A percentile compares a stretch with the other conserved stretches of the same genome.
These are phyloP conservation scores for Eulithis testata DNA, from an alignment of 2,888 invertebrate species.

Conservation along the genomic window DNA sequence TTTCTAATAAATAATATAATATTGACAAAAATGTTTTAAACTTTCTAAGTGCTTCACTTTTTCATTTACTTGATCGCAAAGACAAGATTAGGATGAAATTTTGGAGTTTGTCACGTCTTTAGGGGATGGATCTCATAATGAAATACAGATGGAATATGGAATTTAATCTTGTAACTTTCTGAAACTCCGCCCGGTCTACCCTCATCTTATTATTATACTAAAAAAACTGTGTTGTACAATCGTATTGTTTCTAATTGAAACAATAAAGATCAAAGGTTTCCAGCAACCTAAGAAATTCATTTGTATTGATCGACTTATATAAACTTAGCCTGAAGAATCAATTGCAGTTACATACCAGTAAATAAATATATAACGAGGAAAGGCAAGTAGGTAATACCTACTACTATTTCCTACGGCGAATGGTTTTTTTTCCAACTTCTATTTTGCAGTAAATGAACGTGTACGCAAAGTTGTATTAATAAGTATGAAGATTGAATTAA, in stretches of 20 bases:
- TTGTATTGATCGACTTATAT: no score
- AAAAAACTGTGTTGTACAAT: no score
- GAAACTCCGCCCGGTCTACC: slow-evolving; percentile 32
- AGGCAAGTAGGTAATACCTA: no score
- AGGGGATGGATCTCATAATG: slow-evolving; percentile 39
- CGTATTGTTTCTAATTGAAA: no score
- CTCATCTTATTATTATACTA: neutral
- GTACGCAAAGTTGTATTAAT: slow-evolving; percentile 26
- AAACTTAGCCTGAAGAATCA: no score
- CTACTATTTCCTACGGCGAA: no score
- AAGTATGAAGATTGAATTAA: slow-evolving; percentile 51
- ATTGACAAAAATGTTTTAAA: slow-evolving; percentile 20
- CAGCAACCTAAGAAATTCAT: no score
- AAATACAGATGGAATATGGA: slow-evolving; percentile 46
- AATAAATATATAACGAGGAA: no score
- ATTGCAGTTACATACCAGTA: no score
- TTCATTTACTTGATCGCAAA: slow-evolving; percentile 36
- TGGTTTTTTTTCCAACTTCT: no score
- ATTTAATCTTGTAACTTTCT: slow-evolving; percentile 48
- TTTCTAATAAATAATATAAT: slow-evolving; percentile 7
- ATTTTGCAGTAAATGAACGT: no score
- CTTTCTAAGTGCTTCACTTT: slow-evolving; percentile 28
- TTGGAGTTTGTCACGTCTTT: slow-evolving; percentile 29
- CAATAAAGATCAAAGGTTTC: no score
- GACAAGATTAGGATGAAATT: slow-evolving; percentile 34